Evolutionary conservation across 2,888 invertebrate genomes (phyloP).

Genomic region (Tipula helvola): DNA sequence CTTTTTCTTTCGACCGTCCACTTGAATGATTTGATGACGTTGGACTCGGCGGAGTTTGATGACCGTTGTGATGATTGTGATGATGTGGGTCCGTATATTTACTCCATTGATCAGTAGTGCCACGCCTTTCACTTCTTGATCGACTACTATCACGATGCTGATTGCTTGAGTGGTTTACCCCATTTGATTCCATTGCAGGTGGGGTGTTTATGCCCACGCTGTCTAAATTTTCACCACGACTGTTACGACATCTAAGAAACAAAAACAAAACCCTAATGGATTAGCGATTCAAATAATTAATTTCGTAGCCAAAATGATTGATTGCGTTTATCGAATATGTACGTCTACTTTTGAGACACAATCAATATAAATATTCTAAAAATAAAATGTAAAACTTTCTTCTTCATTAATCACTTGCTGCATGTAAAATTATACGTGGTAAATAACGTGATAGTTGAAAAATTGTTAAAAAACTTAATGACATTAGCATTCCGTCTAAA

Average conservation of each 20-base stretch:
- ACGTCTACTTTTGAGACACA: neutral
- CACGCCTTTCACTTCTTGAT: slow-evolving; percentile 18
- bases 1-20: slow-evolving; percentile 28
- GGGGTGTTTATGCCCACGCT: slow-evolving; percentile 32
- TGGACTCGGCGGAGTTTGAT: slow-evolving; percentile 30
- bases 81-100: slow-evolving; percentile 20
- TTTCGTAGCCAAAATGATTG: neutral
- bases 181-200: slow-evolving; percentile 26
- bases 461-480: neutral
- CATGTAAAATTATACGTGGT: neutral
- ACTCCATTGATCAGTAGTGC: slow-evolving; percentile 27
- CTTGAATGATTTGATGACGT: slow-evolving; percentile 21
- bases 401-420: neutral
- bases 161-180: slow-evolving; percentile 10
- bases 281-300: neutral
- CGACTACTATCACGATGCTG: slow-evolving; percentile 13
- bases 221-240: slow-evolving; percentile 33
- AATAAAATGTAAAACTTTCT: neutral
- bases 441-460: neutral
- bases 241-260: slow-evolving; percentile 31
- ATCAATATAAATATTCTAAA: neutral
- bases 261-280: neutral
- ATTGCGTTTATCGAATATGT: neutral
- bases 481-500: neutral
- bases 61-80: neutral